Evolutionary conservation across 2,888 invertebrate species (phyloP).

Genomic region (Calephelis perditalis): DNA sequence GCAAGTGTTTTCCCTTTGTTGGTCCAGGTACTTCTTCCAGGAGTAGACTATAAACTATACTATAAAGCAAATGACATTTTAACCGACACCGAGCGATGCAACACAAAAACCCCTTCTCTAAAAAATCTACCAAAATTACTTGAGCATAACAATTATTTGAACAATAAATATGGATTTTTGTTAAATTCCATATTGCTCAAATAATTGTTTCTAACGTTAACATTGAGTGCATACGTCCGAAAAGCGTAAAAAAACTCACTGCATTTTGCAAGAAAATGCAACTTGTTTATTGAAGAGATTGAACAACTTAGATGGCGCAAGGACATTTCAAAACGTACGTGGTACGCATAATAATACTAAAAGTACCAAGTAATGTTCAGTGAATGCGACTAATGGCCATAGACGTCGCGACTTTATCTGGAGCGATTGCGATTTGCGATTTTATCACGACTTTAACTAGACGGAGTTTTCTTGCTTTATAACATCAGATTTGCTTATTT

Average conservation of each 20-base stretch:
- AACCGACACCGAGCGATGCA: too few relatives aligned
- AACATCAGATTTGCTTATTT: background rate
- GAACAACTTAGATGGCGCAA: constrained; percentile 13
- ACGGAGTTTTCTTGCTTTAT: background rate
- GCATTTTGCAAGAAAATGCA: constrained; percentile 16
- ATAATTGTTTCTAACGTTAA: too few relatives aligned
- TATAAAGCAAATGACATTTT: too few relatives aligned
- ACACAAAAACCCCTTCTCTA: too few relatives aligned
- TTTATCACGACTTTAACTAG: constrained; percentile 8
- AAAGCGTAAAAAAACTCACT: background rate
- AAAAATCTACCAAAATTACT: too few relatives aligned
- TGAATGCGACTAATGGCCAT: constrained; percentile 2
- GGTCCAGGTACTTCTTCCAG: too few relatives aligned
- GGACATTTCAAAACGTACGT: constrained; percentile 10
- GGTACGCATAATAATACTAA: constrained; percentile 15
- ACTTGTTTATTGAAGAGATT: constrained; percentile 14
- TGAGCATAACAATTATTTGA: too few relatives aligned
- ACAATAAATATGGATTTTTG: too few relatives aligned
- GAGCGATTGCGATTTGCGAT: constrained; percentile 2
- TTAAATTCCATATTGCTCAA: too few relatives aligned
- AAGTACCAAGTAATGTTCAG: constrained; percentile 1
- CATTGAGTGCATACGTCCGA: too few relatives aligned
- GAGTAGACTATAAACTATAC: too few relatives aligned
- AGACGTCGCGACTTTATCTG: background rate
- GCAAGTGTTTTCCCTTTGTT: too few relatives aligned